phyloP scores from a whole-genome alignment of 2,888 invertebrate genomes.

The Oasisia sp. region DNA sequence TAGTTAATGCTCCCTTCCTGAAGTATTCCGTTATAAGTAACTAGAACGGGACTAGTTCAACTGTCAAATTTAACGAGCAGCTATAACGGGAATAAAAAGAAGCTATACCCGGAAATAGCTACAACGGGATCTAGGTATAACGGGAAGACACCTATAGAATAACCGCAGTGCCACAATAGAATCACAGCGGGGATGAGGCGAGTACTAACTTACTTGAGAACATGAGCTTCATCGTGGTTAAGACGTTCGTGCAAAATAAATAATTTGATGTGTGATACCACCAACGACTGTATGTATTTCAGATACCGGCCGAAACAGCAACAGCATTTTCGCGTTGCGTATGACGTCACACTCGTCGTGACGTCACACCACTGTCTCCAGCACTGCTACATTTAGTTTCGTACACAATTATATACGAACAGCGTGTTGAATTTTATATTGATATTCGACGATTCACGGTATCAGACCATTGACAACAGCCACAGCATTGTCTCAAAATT shows the following conservation, averaged over 20 bases:
- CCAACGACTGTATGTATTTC: neutral
- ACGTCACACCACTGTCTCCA: too few species aligned
- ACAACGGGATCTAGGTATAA: too few species aligned
- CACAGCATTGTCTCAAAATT: too few species aligned
- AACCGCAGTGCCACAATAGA: neutral
- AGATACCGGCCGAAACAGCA: neutral
- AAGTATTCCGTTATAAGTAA: too few species aligned
- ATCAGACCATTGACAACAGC: too few species aligned
- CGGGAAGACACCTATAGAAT: neutral
- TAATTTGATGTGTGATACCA: neutral
- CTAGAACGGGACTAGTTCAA: too few species aligned
- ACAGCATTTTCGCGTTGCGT: neutral
- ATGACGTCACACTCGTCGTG: neutral
- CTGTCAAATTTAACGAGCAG: too few species aligned
- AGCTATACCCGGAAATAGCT: too few species aligned
- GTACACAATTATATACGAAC: neutral
- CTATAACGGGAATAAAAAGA: too few species aligned
- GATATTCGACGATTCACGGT: too few species aligned
- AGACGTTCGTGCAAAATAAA: neutral
- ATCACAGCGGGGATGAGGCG: neutral
- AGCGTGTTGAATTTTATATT: neutral
- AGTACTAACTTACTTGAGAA: neutral
- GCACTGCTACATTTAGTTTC: neutral
- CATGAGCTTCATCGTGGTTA: neutral
- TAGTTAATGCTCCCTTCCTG: too few species aligned